Evolutionary conservation across 2,888 invertebrate species (phyloP), one percentile per base, ranked within the genome.

Genomic region (Xestia sexstrigata): DNA sequence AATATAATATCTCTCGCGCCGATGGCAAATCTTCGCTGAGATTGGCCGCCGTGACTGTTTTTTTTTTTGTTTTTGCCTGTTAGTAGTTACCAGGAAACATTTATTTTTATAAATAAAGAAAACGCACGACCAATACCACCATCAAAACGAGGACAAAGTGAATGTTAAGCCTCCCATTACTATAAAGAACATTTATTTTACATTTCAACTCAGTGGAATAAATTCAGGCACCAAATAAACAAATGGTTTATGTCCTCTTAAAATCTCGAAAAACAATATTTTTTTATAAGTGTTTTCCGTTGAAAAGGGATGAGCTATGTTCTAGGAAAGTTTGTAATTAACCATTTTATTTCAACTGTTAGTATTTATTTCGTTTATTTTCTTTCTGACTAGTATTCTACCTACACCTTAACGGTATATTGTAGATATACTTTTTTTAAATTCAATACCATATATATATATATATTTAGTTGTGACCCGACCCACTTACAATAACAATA

Each of bases 151-250:
- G 35, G n/a, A 70, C 62, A 74, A 70, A 79, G n/a, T 78, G 35
- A 78, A 73, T 49, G 26, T 47, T 49, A 76, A 80, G 66, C 73
- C 73, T 78, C 13, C 72, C 66, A 78, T 78, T 73, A 67, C 65
- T 82, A 17, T 70, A 23, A 62, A 70, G 42, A 83, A 60, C 65
- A 83, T 78, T 78, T 66, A 70, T 81, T 67, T 30, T 81, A 73
- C 55, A 67, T 78, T 81, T 72, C 52, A 66, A 72, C 63, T 69
- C 52, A 47, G 4, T 62, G 60, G 2, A 73, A 79, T 67, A 35
- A 81, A 79, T 83, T 83, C 66, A 68, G 52, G 26, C 67, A 62
- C 20, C 7, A 15, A 30, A 47, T 39, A 70, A 78, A 72, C 30
- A 26, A 72, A 58, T 45, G 67, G 47, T 63, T 82, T 67, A 49